A percentile compares a stretch with the other conserved stretches of the same genome.
Evolutionary conservation across 2,797 vertebrate genomes (phyloP).

Genomic region (Threskiornis aethiopicus): DNA sequence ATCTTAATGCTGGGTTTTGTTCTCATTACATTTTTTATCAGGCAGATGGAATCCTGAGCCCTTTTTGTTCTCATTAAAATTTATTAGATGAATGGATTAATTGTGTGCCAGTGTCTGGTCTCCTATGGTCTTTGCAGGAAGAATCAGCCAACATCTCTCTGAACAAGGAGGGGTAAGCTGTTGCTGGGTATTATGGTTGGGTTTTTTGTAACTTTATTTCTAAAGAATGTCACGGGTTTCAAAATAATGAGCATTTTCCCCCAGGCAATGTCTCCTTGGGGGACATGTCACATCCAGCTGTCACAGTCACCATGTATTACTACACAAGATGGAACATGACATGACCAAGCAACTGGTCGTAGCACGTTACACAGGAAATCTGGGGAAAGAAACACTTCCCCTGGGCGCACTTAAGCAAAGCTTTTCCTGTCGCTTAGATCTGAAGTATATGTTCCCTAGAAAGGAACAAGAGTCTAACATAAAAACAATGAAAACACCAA

Average conservation of each 20-base stretch:
- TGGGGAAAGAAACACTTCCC: not conserved
- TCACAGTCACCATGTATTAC: not conserved
- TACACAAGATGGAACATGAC: not conserved
- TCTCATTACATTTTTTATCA: not conserved
- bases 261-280: not conserved
- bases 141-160: not conserved
- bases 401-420: not conserved
- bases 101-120: not conserved
- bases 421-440: not conserved
- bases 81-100: conserved; percentile 35
- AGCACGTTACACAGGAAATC: not conserved
- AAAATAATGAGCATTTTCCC: not conserved
- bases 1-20: not conserved
- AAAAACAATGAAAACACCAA: not conserved
- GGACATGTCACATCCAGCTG: not conserved
- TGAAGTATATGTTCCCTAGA: not conserved
- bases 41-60: conserved; percentile 6
- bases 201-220: not conserved
- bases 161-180: not conserved
- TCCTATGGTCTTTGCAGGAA: not conserved
- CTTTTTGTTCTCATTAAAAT: conserved; percentile 38
- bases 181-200: not conserved
- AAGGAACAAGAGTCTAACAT: not conserved
- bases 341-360: not conserved
- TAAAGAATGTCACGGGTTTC: not conserved